Base-by-base conservation (phyloP, 2,797 vertebrate species). In the Acestrorhynchus altus region DNA sequence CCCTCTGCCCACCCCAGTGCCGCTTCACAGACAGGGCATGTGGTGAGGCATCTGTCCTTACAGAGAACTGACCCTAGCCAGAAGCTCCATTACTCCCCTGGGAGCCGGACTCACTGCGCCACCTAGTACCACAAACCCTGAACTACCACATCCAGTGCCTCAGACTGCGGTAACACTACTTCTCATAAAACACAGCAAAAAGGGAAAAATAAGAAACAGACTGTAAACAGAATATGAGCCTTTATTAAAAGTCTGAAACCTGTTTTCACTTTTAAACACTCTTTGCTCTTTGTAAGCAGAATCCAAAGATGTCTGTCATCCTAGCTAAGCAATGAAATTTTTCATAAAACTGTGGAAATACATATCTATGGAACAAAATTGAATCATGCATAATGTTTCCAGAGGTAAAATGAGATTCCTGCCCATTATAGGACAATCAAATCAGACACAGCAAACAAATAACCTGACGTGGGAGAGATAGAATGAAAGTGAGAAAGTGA, bases 11-110 rank as follows among this genome's bases (percentile, higher is more conserved):
- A 44, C 60, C 68, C 72, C 54, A 54, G 65, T 76, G 88, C 89
- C 89, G 89, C 87, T 87, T 79, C 80, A 87, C 91, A 91, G 87
- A 86, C 87, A 88, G 90, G 89, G 85, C 90, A 91, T 90, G 90
- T 88, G 89, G 91, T 86, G 87, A 72, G 85, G 89, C 81, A 74
- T 74, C 76, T 75, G 81, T 78, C 76, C 60, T 60, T 59, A 71
- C 24, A 6, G 51, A 74, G 52, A 47, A 39, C 49, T 59, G 71
- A 74, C 59, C 61, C 64, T 8, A 20, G 64, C 12, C n/a, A 15
- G 70, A 69, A 61, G 75, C 64, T 63, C 54, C 47, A 81, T 16
- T 31, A 52, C 35, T 72, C 74, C 74, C 68, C 31, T 47, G 74
- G 57, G 69, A 47, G 46, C 52, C 16, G 18, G 63, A 2, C 22